phyloP scores from a whole-genome alignment of 2,113 vertebrate species.

The Ochotona princeps region DNA sequence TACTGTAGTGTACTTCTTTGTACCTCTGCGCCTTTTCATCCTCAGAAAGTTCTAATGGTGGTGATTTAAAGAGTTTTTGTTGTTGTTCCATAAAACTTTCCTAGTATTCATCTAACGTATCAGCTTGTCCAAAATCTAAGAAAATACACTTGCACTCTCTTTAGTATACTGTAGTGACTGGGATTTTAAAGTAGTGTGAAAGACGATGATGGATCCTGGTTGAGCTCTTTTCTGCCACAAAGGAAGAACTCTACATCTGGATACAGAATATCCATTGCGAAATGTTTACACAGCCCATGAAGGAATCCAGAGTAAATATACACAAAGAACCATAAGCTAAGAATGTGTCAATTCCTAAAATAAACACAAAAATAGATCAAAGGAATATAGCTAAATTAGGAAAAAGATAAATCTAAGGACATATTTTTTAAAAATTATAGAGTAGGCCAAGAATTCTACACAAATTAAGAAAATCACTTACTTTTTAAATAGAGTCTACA shows the following conservation, averaged over 20 bases:
- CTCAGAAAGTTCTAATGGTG: neutral
- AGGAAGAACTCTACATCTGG: no score
- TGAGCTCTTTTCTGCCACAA: neutral
- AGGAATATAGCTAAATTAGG: neutral
- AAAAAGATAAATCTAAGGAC: no score
- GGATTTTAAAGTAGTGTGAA: neutral
- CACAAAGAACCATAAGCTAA: neutral
- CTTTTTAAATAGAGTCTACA: no score
- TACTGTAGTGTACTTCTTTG: no score
- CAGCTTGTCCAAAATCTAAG: neutral
- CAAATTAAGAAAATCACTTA: no score
- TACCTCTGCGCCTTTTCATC: neutral
- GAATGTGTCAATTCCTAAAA: neutral
- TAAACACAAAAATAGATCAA: neutral
- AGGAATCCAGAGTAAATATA: neutral
- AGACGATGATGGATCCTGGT: neutral
- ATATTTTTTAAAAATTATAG: no score
- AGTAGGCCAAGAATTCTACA: no score
- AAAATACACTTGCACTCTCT: neutral
- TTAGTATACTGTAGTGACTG: neutral
- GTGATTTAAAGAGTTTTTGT: neutral
- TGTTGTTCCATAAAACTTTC: neutral
- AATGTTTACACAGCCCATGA: neutral
- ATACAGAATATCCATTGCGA: no score
- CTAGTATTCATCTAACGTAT: neutral